Conservation (phyloP, 2,113 vertebrate genomes). For the Pimephales promelas region DNA sequence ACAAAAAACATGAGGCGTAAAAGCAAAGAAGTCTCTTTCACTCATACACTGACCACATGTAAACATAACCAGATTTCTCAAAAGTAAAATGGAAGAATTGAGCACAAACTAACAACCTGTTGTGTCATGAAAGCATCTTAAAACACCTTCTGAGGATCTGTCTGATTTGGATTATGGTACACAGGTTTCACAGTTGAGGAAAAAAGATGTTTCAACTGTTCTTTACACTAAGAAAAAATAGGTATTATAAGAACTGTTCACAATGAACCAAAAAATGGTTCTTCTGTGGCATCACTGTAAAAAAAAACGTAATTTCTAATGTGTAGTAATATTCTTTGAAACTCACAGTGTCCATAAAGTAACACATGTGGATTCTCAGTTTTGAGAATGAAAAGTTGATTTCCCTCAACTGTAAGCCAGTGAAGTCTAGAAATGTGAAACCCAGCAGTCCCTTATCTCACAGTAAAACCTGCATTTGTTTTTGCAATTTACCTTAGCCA, state of each 20-base stretch:
- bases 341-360: background rate
- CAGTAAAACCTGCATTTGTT: conserved; percentile 23
- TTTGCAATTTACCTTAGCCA: conserved; percentile 32
- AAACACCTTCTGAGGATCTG: background rate
- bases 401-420: background rate
- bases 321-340: background rate
- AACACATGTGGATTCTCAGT: background rate
- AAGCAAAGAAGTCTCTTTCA: background rate
- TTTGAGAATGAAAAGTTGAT: background rate
- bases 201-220: too few relatives aligned
- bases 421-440: conserved; percentile 2
- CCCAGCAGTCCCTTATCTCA: conserved; percentile 10
- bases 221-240: too few relatives aligned
- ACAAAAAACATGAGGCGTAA: background rate
- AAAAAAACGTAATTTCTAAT: too few relatives aligned
- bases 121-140: background rate
- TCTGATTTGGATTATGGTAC: background rate
- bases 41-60: background rate
- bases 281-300: too few relatives aligned
- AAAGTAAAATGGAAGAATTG: background rate
- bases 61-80: background rate
- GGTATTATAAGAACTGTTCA: too few relatives aligned
- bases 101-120: background rate
- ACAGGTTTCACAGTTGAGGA: too few relatives aligned
- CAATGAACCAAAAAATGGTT: too few relatives aligned